A percentile compares a stretch with the other conserved stretches of the same genome.
These are phyloP conservation scores for Phymatocera aterrima DNA, from an alignment of 2,888 invertebrate genomes.

Conservation along the genomic window DNA sequence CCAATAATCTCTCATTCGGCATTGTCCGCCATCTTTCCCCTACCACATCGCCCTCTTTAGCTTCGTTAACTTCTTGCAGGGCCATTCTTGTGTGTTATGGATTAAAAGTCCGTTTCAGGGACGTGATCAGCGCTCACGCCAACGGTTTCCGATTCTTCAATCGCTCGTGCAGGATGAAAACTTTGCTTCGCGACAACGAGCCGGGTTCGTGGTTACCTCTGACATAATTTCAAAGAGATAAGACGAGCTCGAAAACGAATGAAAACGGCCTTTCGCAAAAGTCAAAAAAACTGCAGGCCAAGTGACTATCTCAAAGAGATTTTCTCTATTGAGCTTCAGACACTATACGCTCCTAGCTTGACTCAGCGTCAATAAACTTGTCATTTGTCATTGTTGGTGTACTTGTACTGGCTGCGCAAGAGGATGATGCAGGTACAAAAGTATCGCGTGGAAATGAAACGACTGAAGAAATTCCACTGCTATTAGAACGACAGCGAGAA, in stretches of 20 bases:
- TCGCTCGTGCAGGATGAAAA: not conserved
- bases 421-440: not conserved
- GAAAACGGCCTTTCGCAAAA: not conserved
- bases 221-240: not conserved
- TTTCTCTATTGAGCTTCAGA: not conserved
- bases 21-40: slow-evolving; percentile 35
- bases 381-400: too few species aligned
- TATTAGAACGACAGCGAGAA: not conserved
- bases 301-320: not conserved
- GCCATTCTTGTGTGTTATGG: slow-evolving; percentile 2
- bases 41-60: not conserved
- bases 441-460: not conserved
- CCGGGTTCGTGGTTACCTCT: not conserved
- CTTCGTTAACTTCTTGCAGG: slow-evolving; percentile 6
- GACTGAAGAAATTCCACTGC: not conserved
- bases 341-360: not conserved
- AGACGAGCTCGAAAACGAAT: not conserved
- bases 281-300: not conserved
- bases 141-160: slow-evolving; percentile 19
- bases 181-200: not conserved
- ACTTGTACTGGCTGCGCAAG: not conserved
- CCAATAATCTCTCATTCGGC: slow-evolving; percentile 41
- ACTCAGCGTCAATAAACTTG: not conserved
- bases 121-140: not conserved
- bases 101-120: slow-evolving; percentile 22